These are phyloP conservation scores for Proterorhinus semilunaris DNA, from an alignment of 2,113 vertebrate species.

Conservation along the genomic window DNA sequence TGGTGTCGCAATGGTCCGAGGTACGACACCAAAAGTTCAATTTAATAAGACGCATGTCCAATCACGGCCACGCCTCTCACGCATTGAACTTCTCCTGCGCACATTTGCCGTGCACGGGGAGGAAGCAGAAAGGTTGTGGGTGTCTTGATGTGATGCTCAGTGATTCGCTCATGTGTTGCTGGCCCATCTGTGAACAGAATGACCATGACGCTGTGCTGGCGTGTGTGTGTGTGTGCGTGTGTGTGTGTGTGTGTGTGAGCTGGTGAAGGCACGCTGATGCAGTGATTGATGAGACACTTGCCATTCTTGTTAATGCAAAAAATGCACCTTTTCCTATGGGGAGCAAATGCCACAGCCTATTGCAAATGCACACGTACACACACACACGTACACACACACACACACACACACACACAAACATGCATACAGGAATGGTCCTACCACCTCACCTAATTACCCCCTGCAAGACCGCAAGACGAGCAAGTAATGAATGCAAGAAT, in stretches of 20 bases:
- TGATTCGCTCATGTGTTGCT: constrained; percentile 81
- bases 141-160: constrained; percentile 64
- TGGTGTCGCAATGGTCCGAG: constrained; percentile 39
- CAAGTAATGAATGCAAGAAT: neutral
- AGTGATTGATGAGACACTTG: constrained; percentile 87
- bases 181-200: constrained; percentile 84
- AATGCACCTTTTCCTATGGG: constrained; percentile 68
- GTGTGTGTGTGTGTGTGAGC: constrained; percentile 40
- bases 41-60: neutral
- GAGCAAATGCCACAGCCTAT: constrained; percentile 65
- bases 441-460: constrained; percentile 65
- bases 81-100: neutral
- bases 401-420: constrained; percentile 1
- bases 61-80: neutral
- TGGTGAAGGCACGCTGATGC: constrained; percentile 63
- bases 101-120: constrained; percentile 34
- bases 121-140: constrained; percentile 47
- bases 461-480: constrained; percentile 29
- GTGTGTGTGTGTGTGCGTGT: constrained; percentile 15
- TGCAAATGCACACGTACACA: constrained; percentile 26
- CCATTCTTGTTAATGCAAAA: constrained; percentile 80
- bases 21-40: constrained; percentile 31
- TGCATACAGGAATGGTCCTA: constrained; percentile 30
- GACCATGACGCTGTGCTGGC: constrained; percentile 60
- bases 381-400: constrained; percentile 27